Evolutionary conservation across 2,113 vertebrate genomes (phyloP), one percentile per base, ranked within the genome.

Genomic region (Odocoileus virginianus): DNA sequence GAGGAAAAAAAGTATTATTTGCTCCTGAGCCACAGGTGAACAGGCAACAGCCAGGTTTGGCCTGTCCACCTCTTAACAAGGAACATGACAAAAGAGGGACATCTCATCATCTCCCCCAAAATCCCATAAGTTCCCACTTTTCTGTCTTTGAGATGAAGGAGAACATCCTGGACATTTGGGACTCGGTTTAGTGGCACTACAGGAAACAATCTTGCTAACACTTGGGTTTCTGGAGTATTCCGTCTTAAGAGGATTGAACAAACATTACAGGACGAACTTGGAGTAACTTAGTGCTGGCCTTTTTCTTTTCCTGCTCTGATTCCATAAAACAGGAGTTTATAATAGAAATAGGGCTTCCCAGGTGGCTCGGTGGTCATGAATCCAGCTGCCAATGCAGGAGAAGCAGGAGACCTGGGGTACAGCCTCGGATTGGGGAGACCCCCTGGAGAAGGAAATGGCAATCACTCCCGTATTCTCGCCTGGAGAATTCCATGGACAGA

Each of bases 221-320:
- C 30, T n/a, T 87, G 25, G n/a, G 61, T 71, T 94, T 96, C 95
- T 79, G 43, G 60, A 79, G 76, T 45, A 71, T 95, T 97, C 87
- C 91, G 15, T 96, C 79, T 78, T 30, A 79, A 92, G 91, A 74
- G 95, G 52, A 89, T 55, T 78, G 88, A 91, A 95, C 67, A 94
- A 96, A 97, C 71, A 76, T 16, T 3, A 61, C 60, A 60, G 40
- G 76, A 45, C 6, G 71, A 76, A 87, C 1, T 25, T 6, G 21
- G 74, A 47, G 28, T 88, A 36, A 91, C 55, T 43, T 27, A 33
- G 43, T 7, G 9, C 36, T 67, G 45, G 43, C 15, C 81, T 81
- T 95, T 86, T 55, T 47, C 30, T 86, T 93, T 83, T 50, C 50
- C 54, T 88, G 16, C 64, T 87, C 11, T 33, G 43, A 87, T 23